phyloP scores from a whole-genome alignment of 2,888 invertebrate genomes.

The Poecilus cupreus region DNA sequence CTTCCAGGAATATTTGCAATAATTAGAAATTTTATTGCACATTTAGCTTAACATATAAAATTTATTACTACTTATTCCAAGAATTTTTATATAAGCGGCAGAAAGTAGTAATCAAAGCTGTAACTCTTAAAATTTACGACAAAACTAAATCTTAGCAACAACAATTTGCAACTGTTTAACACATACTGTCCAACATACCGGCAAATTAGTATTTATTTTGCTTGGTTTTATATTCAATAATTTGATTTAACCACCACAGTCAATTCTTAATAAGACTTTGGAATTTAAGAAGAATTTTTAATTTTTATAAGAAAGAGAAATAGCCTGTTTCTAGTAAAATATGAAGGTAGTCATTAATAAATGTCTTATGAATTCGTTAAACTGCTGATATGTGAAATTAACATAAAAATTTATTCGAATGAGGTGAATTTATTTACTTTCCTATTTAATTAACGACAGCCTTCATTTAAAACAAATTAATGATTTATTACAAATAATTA shows the following conservation, averaged over 20 bases:
- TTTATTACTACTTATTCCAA: constrained; percentile 24
- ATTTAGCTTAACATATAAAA: constrained; percentile 12
- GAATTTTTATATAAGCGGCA: constrained; percentile 31
- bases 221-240: constrained; percentile 11
- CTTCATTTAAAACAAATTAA: neutral
- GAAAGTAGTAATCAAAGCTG: constrained; percentile 29
- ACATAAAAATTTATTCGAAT: neutral
- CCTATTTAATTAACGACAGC: neutral
- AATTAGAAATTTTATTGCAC: constrained; percentile 34
- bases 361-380: neutral
- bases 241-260: neutral
- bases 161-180: constrained; percentile 35
- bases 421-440: neutral
- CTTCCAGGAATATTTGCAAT: constrained; percentile 19
- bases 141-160: constrained; percentile 2
- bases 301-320: neutral
- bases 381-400: neutral
- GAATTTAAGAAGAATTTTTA: neutral
- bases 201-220: constrained; percentile 29
- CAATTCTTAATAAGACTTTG: neutral
- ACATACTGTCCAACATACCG: neutral
- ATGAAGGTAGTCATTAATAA: neutral
- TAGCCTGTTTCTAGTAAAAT: neutral
- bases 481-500: neutral
- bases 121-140: constrained; percentile 24